Base-by-base conservation (phyloP, 2,888 invertebrate species). In the Entomobrya multifasciata region DNA sequence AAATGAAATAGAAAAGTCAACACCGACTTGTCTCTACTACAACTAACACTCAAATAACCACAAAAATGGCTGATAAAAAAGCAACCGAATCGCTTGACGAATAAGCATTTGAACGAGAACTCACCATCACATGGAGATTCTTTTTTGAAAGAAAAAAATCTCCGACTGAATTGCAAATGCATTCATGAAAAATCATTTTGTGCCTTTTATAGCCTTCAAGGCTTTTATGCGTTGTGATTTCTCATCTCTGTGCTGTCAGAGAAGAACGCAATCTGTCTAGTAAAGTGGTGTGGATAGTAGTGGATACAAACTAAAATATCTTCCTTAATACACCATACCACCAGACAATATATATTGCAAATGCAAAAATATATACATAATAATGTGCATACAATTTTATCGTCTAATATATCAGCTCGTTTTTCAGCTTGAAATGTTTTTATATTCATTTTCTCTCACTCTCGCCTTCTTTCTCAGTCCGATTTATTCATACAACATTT, bases 161-260 rank as follows among this genome's bases (percentile, higher is more conserved):
- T 20, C 49, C 17, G 47, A 49, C 49, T 52, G 77, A 79, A 85
- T 70, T 85, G 85, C 72, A 79, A 85, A 78, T 85, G 79, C 85
- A 85, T 72, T 79, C 60, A 55, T 57, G 79, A 79, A 84, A 84
- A 85, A 85, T 85, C 85, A 78, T 78, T 36, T 79, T 72, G 47
- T 67, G 81, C 41, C 55, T 80, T 80, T 81, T 72, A 70, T 72
- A 79, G 79, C 78, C 85, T 79, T 70, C 72, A 44, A 85, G 85
- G 85, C 55, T 70, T 85, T 72, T 78, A 67, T 57, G 67, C 67
- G 44, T 49, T 74, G 52, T 74, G 74, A 70, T 70, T 70, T 70
- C 67, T 70, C 67, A 70, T 70, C 67, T 70, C 67, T 70, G 11
- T 4, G n/a, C 67, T 70, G 67, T 27, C 67, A 70, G 62, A 70